Evolutionary conservation across 1,140 invertebrate species (phyloP).

Genomic region (Papilio aristodemus): DNA sequence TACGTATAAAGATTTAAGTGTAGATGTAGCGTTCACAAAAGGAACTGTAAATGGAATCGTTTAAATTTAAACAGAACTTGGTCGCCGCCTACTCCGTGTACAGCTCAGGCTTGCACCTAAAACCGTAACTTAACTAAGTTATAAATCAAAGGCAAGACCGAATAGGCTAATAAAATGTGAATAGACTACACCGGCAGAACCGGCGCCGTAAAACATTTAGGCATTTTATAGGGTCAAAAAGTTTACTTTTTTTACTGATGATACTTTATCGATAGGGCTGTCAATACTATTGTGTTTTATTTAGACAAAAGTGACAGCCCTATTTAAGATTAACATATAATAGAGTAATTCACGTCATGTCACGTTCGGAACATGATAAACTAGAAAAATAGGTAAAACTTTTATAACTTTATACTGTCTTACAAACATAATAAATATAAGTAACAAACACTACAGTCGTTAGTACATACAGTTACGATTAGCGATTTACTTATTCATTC

Average conservation of each 20-base stretch:
- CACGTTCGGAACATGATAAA: no score
- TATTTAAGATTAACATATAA: not conserved
- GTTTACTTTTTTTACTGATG: not conserved
- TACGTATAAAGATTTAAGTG: not conserved
- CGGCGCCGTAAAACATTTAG: conserved; percentile 23
- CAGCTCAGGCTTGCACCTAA: conserved; percentile 27
- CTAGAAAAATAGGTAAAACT: no score
- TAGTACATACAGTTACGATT: no score
- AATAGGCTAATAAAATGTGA: conserved; percentile 31
- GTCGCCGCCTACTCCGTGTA: conserved; percentile 32
- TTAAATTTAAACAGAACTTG: conserved; percentile 26
- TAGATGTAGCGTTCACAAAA: conserved; percentile 19
- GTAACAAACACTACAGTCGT: no score
- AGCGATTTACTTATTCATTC: no score
- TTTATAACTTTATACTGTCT: no score
- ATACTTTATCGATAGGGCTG: conserved; percentile 12
- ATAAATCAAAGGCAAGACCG: conserved; percentile 29
- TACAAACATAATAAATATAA: no score
- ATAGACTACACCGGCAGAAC: conserved; percentile 18
- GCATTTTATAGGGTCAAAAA: conserved; percentile 23
- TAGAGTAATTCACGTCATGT: no score
- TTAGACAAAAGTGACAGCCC: not conserved
- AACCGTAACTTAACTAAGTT: conserved; percentile 30
- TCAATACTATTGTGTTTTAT: not conserved
- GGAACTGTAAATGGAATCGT: conserved; percentile 21